Base-by-base conservation (phyloP, 2,113 vertebrate species). In the Tyto alba region DNA sequence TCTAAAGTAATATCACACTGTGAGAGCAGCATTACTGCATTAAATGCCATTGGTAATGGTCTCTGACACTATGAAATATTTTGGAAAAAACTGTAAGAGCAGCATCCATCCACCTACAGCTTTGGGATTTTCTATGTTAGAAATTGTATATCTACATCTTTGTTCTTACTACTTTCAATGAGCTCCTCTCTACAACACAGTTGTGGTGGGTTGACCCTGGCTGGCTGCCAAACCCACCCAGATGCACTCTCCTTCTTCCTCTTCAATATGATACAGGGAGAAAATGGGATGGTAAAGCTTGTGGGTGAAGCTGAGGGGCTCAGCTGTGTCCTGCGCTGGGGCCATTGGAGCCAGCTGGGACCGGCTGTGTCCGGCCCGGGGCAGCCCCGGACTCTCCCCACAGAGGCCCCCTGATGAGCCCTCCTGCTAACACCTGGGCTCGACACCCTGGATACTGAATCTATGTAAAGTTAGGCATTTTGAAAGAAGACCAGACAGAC, bases 361-460 rank as follows among this genome's bases (percentile, higher is more conserved):
- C 45, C 45, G 17, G 45, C 45, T 45, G 45, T 45, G 45, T 45
- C 45, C 18, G 45, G 45, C 45, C 17, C 45, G 18, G 45, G 45
- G 45, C 45, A 45, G 17, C 17, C 17, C 45, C 4, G 45, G 45
- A 16, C 45, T 45, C 45, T 45, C 45, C 45, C 55, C 45, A 18
- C 45, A 45, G 45, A 45, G 45, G 45, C 12, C 2, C 41, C 7
- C 13, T 4, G 34, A 30, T 36, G 3, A 38, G 10, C 10, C 9
- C 7, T 11, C 6, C 26, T 36, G 22, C 3, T 8, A 2, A 8
- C 5, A 2, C 8, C 13, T 22, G 3, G 7, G 6, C 16, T 14
- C 7, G 62, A 45, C 6, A 30, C 16, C 23, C 29, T 30, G 16
- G 34, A 21, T 40, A 47, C 13, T 21, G 25, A 40, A 83, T 40